phyloP scores from a whole-genome alignment of 2,113 vertebrate genomes.

The Dermatemys mawii region DNA sequence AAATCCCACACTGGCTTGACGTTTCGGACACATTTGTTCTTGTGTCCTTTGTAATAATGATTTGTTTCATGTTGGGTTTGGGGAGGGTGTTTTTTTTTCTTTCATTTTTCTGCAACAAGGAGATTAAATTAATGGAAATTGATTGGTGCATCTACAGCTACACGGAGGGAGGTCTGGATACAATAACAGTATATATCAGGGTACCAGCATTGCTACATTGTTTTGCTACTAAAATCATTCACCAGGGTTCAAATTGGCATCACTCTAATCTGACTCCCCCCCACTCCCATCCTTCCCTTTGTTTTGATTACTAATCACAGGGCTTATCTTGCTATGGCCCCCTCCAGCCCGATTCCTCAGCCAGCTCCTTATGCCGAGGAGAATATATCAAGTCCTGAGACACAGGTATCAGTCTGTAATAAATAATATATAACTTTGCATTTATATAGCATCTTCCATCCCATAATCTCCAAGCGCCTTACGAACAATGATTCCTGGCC shows the following conservation, averaged over 20 bases:
- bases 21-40: conserved; percentile 26
- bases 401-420: neutral
- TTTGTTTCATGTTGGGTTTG: conserved; percentile 20
- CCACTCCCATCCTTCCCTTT: neutral
- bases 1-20: neutral
- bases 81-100: neutral
- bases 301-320: neutral
- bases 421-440: conserved; percentile 1
- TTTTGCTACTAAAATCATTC: neutral
- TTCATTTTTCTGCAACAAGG: conserved; percentile 55
- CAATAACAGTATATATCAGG: conserved; percentile 7
- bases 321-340: neutral
- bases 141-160: conserved; percentile 33
- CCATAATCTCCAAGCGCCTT: neutral
- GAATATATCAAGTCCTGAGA: neutral
- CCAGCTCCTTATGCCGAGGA: neutral
- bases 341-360: neutral
- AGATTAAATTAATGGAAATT: conserved; percentile 55
- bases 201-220: neutral
- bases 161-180: neutral
- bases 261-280: neutral
- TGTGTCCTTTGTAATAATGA: neutral
- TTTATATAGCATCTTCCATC: neutral
- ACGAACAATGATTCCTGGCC: neutral
- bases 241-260: neutral